A percentile compares a stretch with the other conserved stretches of the same genome.
Evolutionary conservation across 2,113 vertebrate genomes (phyloP).

Genomic region (Ceuthmochares aereus): DNA sequence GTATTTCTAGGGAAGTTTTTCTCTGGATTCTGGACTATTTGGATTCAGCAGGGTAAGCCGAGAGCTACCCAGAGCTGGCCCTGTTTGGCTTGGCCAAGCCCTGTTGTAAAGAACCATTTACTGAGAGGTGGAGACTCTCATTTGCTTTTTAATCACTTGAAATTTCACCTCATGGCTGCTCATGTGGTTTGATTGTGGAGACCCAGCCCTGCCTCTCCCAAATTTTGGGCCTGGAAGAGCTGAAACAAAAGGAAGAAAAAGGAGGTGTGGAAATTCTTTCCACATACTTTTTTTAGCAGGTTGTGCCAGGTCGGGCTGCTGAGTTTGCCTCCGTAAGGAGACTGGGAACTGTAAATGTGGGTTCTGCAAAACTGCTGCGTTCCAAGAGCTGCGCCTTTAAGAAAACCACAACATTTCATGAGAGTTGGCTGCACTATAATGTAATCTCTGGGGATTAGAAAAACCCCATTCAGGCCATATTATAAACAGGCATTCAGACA

Average conservation of each 20-base stretch:
- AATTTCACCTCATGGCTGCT: accelerated
- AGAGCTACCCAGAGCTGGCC: neutral
- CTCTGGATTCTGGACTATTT: neutral
- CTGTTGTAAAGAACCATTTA: accelerated
- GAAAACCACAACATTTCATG: neutral
- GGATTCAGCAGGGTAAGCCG: neutral
- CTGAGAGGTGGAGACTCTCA: neutral
- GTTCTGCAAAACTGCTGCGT: neutral
- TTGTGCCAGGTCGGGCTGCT: neutral
- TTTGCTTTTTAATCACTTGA: neutral
- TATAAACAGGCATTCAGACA: constrained; percentile 45
- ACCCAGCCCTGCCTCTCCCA: neutral
- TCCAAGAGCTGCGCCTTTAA: constrained; percentile 35
- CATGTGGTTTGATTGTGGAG: accelerated
- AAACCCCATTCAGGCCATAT: neutral
- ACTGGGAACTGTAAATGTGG: neutral
- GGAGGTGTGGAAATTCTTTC: neutral
- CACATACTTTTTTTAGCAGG: neutral
- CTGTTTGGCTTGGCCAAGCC: neutral
- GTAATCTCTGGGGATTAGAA: constrained; percentile 26
- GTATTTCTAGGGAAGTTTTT: neutral
- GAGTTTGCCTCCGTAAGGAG: neutral
- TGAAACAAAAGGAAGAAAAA: neutral
- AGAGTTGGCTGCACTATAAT: neutral
- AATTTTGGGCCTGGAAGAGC: neutral